Evolutionary conservation across 2,113 vertebrate genomes (phyloP).

Genomic region (Brachypodius melanocephalos): DNA sequence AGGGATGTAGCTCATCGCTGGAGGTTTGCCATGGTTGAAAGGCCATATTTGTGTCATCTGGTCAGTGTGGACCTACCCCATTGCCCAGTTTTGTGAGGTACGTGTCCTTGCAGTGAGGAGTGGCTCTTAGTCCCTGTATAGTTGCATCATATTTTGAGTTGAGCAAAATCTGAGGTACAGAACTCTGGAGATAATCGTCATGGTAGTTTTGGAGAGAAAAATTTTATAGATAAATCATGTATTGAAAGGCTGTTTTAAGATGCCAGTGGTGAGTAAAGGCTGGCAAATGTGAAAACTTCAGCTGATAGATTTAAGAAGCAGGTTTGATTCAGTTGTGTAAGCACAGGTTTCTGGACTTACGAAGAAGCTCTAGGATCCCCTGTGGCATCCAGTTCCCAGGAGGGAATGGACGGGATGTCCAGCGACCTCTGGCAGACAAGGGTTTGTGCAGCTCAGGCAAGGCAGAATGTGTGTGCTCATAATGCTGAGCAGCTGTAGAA

Average conservation of each 20-base stretch:
- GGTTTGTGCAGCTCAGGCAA: not conserved
- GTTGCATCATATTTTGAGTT: not conserved
- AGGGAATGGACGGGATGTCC: not conserved
- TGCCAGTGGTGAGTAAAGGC: not conserved
- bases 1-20: not conserved
- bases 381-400: not conserved
- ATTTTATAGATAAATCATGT: not conserved
- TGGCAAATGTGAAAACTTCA: not conserved
- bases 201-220: not conserved
- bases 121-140: not conserved
- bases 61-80: no score
- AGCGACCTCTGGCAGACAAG: not conserved
- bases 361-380: not conserved
- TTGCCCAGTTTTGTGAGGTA: not conserved
- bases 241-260: not conserved
- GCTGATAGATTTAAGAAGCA: not conserved
- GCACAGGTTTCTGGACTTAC: not conserved
- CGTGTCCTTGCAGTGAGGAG: not conserved
- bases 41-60: accelerated
- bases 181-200: not conserved
- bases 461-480: not conserved
- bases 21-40: not conserved
- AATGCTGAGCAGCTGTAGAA: not conserved
- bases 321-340: not conserved
- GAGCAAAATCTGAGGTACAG: not conserved